Base-by-base conservation (phyloP, 2,113 vertebrate genomes). In the Pycnonotus jocosus region DNA sequence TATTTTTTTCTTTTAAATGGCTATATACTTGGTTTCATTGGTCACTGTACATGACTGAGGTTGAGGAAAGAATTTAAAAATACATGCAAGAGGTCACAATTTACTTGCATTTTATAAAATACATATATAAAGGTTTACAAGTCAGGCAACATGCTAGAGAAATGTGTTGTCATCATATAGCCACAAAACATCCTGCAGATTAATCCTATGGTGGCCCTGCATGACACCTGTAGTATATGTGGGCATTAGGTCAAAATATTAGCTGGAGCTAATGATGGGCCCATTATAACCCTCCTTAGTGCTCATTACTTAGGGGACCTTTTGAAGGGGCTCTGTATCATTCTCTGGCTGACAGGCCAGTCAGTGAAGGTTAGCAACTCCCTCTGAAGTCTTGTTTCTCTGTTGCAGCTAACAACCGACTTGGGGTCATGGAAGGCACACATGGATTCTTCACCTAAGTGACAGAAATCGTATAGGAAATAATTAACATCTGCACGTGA, bases 251-350 rank as follows among this genome's bases (percentile, higher is more conserved):
- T 96, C 93, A 96, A 94, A 97, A 97, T 96, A 96, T 97, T 96
- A 93, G 60, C 79, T 90, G 90, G 72, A 96, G 64, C 90, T 96
- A 96, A 96, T 95, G 94, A 96, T 93, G 90, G 84, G 51, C 79
- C 90, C 68, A 80, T 95, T 97, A 93, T 95, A 93, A 47, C 50
- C 74, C 94, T 95, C 92, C 94, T 94, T 96, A 90, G 81, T 80
- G 81, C 90, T 95, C 92, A 96, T 96, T 96, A 96, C 90, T 91
- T 92, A 88, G 82, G 87, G 90, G 92, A 89, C 87, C 94, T 96
- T 96, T 95, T 97, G 96, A 93, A 96, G 93, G 95, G 94, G 92
- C 92, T 96, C 87, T 97, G 96, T 88, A 95, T 97, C 95, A 97
- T 94, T 96, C 94, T 47, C 60, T 40, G 77, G 94, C 82, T 97